Evolutionary conservation across 2,888 invertebrate genomes (phyloP), one percentile per base, ranked within the genome.

Genomic region (Hoplodrina blanda): DNA sequence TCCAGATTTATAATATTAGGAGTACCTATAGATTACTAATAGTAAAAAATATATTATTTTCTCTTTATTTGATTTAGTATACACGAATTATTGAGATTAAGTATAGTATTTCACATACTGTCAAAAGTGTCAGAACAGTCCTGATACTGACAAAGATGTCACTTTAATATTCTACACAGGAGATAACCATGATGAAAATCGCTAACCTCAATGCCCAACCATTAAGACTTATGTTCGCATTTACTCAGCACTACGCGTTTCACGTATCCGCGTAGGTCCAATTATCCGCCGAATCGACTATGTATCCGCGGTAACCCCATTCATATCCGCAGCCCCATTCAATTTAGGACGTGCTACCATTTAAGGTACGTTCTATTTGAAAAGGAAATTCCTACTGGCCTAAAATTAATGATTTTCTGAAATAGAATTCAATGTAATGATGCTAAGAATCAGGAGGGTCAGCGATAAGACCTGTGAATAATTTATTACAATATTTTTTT

Each of bases 231-330:
- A 85, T 80, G 76, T 80, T 76, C 85, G 72, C 67, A 85, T 76
- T 83, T 73, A 80, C 65, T 73, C 74, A 73, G 75, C 69, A 69
- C 73, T 78, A 73, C 62, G 81, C 82, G 80, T 78, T 79, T 75
- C 80, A 76, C 82, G 82, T 80, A 83, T 85, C 84, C 82, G 85
- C 80, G 77, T 81, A 83, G 69, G 71, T 78, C 87, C 89, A 89
- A 90, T 90, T 90, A 90, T 83, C 83, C 76, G 73, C 77, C 75
- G 81, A 82, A 85, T 80, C 84, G 73, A 78, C 80, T 85, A 73
- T 69, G 80, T 85, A 81, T 76, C 70, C 68, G 68, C 69, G 49
- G 49, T n/a, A 65, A 69, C 68, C 76, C 81, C 79, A 87, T 84
- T 86, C 82, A 88, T 80, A 83, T 81, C 65, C 81, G 46, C 46